A percentile compares a stretch with the other conserved stretches of the same genome.
These are phyloP conservation scores for Drepana falcataria DNA, from an alignment of 2,888 invertebrate genomes.

Conservation along the genomic window DNA sequence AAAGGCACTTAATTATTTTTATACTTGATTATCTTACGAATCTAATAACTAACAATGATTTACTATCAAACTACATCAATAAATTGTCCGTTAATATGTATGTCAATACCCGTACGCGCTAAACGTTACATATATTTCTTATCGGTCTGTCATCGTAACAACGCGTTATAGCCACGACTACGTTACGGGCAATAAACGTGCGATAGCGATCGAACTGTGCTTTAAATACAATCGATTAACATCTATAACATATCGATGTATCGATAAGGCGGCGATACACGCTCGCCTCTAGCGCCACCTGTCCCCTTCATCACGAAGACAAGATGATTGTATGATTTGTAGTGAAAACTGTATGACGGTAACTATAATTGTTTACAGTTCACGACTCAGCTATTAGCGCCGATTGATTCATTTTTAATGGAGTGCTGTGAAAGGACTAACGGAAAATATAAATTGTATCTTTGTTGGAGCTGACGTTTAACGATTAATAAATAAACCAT, in stretches of 20 bases:
- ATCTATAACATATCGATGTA: slow-evolving; percentile 3
- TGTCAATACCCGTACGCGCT: not conserved
- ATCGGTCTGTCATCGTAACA: not conserved
- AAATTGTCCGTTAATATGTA: not conserved
- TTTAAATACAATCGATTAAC: slow-evolving; percentile 10
- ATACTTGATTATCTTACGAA: not conserved
- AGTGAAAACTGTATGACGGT: slow-evolving; percentile 24
- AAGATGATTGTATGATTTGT: slow-evolving; percentile 18
- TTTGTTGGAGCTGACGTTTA: too few species aligned
- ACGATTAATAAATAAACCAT: too few species aligned
- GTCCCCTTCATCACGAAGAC: slow-evolving; percentile 10
- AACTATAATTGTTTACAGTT: slow-evolving; percentile 38
- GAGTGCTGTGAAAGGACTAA: not conserved
- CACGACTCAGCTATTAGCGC: slow-evolving; percentile 30
- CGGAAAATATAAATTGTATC: too few species aligned
- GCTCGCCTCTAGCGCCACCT: slow-evolving; percentile 12
- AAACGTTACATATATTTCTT: not conserved
- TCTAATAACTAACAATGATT: not conserved
- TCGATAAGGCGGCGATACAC: slow-evolving; percentile 11
- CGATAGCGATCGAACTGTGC: slow-evolving; percentile 1
- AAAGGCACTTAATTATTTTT: not conserved
- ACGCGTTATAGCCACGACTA: slow-evolving; percentile 1
- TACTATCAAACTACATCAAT: not conserved
- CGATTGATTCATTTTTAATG: slow-evolving; percentile 46
- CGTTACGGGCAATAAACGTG: slow-evolving; percentile 2